Evolutionary conservation across 2,797 vertebrate genomes (phyloP).

Genomic region (Hafferia zeledoni): DNA sequence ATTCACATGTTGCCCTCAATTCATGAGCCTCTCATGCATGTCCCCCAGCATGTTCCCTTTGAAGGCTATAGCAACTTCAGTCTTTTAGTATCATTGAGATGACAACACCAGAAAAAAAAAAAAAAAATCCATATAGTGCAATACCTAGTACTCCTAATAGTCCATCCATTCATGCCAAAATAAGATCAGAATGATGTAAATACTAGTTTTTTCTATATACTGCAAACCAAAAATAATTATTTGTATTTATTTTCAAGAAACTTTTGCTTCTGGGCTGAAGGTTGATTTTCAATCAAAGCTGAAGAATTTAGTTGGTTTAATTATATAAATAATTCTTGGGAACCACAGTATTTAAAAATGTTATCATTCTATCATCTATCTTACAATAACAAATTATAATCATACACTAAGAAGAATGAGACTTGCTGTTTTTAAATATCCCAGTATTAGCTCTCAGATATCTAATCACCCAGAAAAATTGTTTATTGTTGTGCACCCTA

Average conservation of each 20-base stretch:
- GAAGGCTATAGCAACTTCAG: neutral
- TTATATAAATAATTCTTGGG: neutral
- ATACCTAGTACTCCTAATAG: neutral
- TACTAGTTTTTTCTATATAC: rapidly evolving
- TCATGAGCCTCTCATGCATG: neutral
- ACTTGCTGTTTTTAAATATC: neutral
- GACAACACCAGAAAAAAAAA: neutral
- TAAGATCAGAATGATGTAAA: neutral
- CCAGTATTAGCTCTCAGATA: neutral
- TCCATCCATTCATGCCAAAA: neutral
- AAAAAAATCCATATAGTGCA: rapidly evolving
- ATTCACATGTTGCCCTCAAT: neutral
- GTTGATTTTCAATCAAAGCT: neutral
- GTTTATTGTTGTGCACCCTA: neutral
- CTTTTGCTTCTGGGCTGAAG: neutral
- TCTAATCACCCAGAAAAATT: neutral
- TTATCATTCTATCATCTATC: neutral
- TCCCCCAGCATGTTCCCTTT: rapidly evolving
- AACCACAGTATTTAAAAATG: neutral
- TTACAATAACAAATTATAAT: neutral
- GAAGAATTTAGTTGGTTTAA: neutral
- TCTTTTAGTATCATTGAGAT: rapidly evolving
- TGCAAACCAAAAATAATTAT: too few relatives aligned
- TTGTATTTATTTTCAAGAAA: neutral
- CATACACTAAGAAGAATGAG: neutral